phyloP scores from a whole-genome alignment of 2,113 vertebrate species.

The Uria aalge region DNA sequence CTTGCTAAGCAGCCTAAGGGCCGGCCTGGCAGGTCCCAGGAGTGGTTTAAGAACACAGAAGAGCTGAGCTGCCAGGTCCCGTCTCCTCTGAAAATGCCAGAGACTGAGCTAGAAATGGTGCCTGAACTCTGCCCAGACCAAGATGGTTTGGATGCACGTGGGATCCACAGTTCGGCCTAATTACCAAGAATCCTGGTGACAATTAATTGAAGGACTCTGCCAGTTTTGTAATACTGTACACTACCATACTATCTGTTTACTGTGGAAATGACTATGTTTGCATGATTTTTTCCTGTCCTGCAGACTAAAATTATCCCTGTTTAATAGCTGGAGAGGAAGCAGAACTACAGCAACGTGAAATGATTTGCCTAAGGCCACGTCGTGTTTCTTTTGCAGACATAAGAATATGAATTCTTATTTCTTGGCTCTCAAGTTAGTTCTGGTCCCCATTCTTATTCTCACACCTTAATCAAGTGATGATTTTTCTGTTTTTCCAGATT shows the following conservation, averaged over 20 bases:
- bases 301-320: background rate
- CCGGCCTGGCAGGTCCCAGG: background rate
- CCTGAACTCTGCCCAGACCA: background rate
- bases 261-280: background rate
- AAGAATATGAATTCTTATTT: background rate
- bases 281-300: background rate
- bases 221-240: background rate
- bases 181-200: background rate
- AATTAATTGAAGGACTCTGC: background rate
- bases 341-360: background rate
- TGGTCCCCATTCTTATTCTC: background rate
- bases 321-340: slow-evolving; percentile 6
- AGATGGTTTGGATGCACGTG: background rate
- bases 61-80: background rate
- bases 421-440: background rate
- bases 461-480: background rate
- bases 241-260: background rate
- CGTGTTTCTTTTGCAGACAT: background rate
- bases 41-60: background rate
- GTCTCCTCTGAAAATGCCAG: background rate
- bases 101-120: background rate
- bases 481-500: background rate
- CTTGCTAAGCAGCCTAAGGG: background rate
- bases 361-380: background rate
- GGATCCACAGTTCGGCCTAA: background rate